These are phyloP conservation scores for Drosophila antonietae DNA, from an alignment of 2,888 invertebrate species.

Conservation along the genomic window DNA sequence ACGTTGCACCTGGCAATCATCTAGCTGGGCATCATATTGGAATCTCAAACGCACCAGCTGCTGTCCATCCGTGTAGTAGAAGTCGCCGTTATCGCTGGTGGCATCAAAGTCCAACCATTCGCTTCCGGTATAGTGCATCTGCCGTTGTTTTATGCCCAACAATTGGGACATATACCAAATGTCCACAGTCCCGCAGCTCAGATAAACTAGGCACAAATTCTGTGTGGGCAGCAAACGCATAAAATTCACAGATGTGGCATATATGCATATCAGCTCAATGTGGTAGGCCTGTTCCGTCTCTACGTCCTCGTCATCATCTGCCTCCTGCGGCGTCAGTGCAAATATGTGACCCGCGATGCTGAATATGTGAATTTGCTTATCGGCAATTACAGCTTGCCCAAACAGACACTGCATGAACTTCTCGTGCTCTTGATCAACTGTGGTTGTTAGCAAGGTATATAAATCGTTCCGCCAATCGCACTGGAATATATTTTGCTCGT, in stretches of 20 bases:
- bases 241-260: conserved; percentile 68
- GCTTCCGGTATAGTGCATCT: conserved; percentile 69
- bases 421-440: conserved; percentile 62
- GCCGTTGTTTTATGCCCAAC: conserved; percentile 64
- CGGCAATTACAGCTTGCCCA: conserved; percentile 18
- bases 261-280: conserved; percentile 66
- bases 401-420: conserved; percentile 71
- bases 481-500: conserved; percentile 80
- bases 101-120: conserved; percentile 74
- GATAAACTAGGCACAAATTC: conserved; percentile 74
- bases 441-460: conserved; percentile 69
- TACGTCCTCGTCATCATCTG: neutral
- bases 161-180: conserved; percentile 80
- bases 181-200: conserved; percentile 81
- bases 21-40: conserved; percentile 54
- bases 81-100: conserved; percentile 56
- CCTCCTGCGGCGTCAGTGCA: conserved; percentile 58
- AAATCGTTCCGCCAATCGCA: conserved; percentile 76
- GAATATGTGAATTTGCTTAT: conserved; percentile 73
- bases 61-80: conserved; percentile 79
- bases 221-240: conserved; percentile 63
- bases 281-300: conserved; percentile 30
- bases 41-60: conserved; percentile 75
- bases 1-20: conserved; percentile 69
- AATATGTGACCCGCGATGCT: conserved; percentile 79